These are phyloP conservation scores for Chesias legatella DNA, from an alignment of 2,888 invertebrate species.

Conservation along the genomic window DNA sequence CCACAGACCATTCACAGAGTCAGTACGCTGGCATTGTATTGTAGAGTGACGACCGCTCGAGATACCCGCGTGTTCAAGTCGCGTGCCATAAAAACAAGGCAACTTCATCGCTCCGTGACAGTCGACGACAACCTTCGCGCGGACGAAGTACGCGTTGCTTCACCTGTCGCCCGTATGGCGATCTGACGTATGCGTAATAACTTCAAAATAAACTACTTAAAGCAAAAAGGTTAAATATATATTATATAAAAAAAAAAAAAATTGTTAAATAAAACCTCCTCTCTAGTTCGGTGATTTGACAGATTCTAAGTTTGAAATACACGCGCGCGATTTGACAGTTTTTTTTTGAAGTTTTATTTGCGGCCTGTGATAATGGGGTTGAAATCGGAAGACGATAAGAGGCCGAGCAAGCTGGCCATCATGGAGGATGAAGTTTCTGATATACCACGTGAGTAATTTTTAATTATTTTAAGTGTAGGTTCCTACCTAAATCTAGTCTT, in stretches of 20 bases:
- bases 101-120: slow-evolving; percentile 56
- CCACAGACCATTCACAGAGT: no score
- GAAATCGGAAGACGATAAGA: slow-evolving; percentile 68
- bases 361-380: slow-evolving; percentile 70
- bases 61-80: slow-evolving; percentile 37
- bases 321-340: slow-evolving; percentile 26
- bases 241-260: slow-evolving; percentile 1
- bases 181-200: slow-evolving; percentile 50
- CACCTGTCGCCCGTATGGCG: slow-evolving; percentile 48
- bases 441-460: slow-evolving; percentile 58
- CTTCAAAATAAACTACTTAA: slow-evolving; percentile 3
- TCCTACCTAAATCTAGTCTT: no score
- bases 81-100: slow-evolving; percentile 69
- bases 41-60: slow-evolving; percentile 15
- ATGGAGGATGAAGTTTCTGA: slow-evolving; percentile 70
- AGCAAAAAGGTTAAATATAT: no score
- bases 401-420: slow-evolving; percentile 75
- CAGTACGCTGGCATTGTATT: slow-evolving; percentile 1
- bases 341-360: slow-evolving; percentile 17
- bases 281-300: slow-evolving; percentile 10
- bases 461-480: slow-evolving; percentile 1
- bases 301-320: slow-evolving; percentile 11
- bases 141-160: slow-evolving; percentile 42
- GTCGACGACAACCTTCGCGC: slow-evolving; percentile 62
- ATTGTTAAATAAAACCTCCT: not conserved